Evolutionary conservation across 92 coral and sea anemone species (phyloP), one percentile per base, ranked within the genome.

Genomic region (Nematostella vectensis): DNA sequence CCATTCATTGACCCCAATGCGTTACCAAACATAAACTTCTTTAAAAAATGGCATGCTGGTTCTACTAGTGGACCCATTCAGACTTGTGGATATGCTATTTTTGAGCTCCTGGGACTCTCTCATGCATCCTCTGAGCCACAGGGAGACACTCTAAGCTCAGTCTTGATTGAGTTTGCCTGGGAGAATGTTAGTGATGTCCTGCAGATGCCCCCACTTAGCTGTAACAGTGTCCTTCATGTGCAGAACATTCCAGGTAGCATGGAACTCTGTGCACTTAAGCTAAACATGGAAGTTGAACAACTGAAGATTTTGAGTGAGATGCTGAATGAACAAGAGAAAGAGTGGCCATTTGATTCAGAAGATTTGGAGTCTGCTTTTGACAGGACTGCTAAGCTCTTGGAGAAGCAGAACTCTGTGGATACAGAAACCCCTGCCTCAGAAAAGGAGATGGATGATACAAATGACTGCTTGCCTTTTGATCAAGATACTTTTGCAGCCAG

Each of bases 141-240:
- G 51, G 93, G 78, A 18, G 42, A 59, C 11, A 61, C 56, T 10
- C 76, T 79, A 37, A 93, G 96, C 31, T 52, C 61, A 16, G 89
- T 83, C n/a, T 61, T 74, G 27, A 75, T 93, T 3, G 99, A 93
- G 74, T 79, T 93, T 68, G 83, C 99, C 1, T 93, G 99, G 99
- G 77, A 70, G 61, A 75, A 80, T 26, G 81, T 87, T 1, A 58
- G 62, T 4, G 53, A 75, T 10, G 70, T 78, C 11, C 49, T 93
- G 8, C 99, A 93, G 47, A 65, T 85, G 6, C 99, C 94, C 24
- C 99, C 99, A 11, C 82, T 79, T 25, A 70, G 91, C 0, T 82
- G 96, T 27, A 79, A 93, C 27, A 83, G 96, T 26, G 88, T 93
- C 11, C 69, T 93, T 21, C 89, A 93, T 31, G 66, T 93, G 27